These are phyloP conservation scores for Neosalanx taihuensis DNA, from an alignment of 2,797 vertebrate species.

Conservation along the genomic window DNA sequence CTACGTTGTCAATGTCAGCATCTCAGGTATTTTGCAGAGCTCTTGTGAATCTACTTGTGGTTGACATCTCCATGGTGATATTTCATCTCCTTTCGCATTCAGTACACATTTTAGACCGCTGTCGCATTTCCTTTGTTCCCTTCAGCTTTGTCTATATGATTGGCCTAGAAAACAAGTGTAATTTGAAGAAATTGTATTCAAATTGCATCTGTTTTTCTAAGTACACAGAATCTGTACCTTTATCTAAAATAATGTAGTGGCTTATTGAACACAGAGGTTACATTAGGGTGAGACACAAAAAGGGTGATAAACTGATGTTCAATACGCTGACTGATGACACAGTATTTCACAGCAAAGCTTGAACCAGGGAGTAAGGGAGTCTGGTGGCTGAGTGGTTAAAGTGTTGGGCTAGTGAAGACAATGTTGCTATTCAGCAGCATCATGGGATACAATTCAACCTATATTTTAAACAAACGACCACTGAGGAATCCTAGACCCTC, in stretches of 20 bases:
- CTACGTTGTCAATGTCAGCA: no score
- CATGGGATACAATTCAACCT: not conserved
- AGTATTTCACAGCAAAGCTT: no score
- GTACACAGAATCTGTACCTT: not conserved
- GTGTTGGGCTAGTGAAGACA: no score
- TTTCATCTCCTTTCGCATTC: slow-evolving; percentile 20
- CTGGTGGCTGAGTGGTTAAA: no score
- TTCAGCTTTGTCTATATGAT: not conserved
- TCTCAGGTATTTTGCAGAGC: slow-evolving; percentile 20
- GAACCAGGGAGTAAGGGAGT: no score
- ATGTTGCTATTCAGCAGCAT: no score
- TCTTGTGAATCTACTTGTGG: slow-evolving; percentile 38
- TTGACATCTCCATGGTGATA: slow-evolving; percentile 38
- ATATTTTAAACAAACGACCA: not conserved
- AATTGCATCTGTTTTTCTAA: not conserved
- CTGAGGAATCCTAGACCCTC: not conserved
- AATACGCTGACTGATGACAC: no score
- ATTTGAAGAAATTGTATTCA: not conserved
- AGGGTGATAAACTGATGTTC: no score
- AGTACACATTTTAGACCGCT: slow-evolving; percentile 30
- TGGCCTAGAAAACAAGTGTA: not conserved
- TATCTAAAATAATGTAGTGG: not conserved
- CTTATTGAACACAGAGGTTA: not conserved
- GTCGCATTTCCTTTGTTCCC: slow-evolving; percentile 17
- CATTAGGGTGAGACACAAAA: no score